These are phyloP conservation scores for Poecile montanus DNA, from an alignment of 2,797 vertebrate species.

Conservation along the genomic window DNA sequence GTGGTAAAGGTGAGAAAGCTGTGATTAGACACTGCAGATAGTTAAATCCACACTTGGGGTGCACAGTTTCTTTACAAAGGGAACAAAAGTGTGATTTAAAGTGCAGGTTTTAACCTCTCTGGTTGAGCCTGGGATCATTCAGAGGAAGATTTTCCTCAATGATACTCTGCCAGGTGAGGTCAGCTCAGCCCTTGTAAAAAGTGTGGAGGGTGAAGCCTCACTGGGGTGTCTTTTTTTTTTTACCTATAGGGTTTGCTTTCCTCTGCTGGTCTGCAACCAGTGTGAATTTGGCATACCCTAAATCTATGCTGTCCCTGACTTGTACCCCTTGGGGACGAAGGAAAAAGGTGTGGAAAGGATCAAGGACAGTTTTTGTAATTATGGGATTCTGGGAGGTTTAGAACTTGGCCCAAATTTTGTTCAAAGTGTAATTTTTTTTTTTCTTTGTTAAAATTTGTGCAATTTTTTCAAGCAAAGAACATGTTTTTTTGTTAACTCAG, in stretches of 20 bases:
- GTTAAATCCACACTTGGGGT: constrained; percentile 31
- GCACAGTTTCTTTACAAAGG: not conserved
- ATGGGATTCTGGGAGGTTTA: not conserved
- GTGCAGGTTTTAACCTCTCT: not conserved
- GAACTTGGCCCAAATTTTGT: not conserved
- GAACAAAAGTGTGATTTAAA: not conserved
- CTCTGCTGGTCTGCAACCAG: not conserved
- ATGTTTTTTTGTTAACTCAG: not conserved
- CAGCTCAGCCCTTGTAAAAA: not conserved
- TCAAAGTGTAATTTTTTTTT: not conserved
- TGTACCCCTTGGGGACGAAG: not conserved
- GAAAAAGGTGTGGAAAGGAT: not conserved
- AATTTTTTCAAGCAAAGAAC: not conserved
- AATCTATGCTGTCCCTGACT: not conserved
- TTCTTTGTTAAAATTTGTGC: not conserved
- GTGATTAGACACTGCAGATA: not conserved
- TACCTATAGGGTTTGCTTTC: not conserved
- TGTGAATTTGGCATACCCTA: not conserved
- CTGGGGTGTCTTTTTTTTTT: not conserved
- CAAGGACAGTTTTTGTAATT: not conserved
- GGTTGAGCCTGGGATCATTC: not conserved
- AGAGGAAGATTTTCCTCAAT: constrained; percentile 16
- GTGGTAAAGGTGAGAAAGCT: constrained; percentile 9
- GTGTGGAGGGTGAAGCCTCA: not conserved
- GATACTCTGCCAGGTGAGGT: not conserved